Base-by-base conservation (phyloP, 1,140 invertebrate species). In the Nebria ingens region DNA sequence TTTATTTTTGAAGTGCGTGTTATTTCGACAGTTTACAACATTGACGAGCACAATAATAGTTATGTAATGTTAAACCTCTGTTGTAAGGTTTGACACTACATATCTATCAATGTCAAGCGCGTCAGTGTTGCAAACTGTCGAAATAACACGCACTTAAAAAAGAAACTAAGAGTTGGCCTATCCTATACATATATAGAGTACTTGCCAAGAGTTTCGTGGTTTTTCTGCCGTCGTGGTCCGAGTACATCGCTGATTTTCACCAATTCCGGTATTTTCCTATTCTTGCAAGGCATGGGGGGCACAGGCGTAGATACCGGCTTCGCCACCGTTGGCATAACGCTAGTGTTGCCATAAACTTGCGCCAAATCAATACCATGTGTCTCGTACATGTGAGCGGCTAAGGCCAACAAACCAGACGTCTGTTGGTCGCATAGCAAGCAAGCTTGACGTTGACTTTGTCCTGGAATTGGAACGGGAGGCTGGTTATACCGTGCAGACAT, bases 211-310 rank as follows among this genome's bases (percentile, higher is more conserved):
- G 53, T 34, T 9, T 55, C 29, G 4, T 58, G 58, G 51, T 59
- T 60, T 2, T 53, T 22, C 17, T 61, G 55, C 21, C 55, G 54
- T 2, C 17, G 17, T 57, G 59, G 3, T 51, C 12, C 25, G 59
- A 56, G 23, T 55, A 70, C 55, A 61, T 70, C 68, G 12, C 65
- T 61, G 20, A 70, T 70, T 56, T 70, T 70, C 6, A 70, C 60
- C 49, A 70, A 57, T 53, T 67, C 65, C 0, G 68, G 68, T 49
- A 70, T 59, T 57, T 63, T 67, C 54, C 65, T 65, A 49, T 64
- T 68, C 40, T 62, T 65, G 34, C 66, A 12, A 20, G 19, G 2
- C 17, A 34, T 38, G 12, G 55, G 54, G 19, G 40, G 42, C 11
- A 4, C 42, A 15, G 56, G 56, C 13, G 55, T 42, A 19, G 19